Conservation (phyloP, 1,140 invertebrate genomes). For the Polypedilum pembai region DNA sequence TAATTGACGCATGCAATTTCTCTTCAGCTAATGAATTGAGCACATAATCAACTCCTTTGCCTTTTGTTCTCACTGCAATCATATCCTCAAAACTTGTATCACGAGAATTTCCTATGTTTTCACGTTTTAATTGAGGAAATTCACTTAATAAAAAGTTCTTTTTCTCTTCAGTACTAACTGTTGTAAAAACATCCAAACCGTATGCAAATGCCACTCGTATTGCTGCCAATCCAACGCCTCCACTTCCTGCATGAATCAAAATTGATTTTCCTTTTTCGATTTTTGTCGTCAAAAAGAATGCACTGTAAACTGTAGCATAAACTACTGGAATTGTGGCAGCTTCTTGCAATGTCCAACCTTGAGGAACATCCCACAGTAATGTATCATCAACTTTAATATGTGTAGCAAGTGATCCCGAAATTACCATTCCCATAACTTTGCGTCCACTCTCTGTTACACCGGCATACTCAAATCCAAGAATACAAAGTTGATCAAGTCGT, state of each 20-base stretch:
- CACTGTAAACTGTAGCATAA: slow-evolving; percentile 78
- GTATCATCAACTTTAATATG: slow-evolving; percentile 50
- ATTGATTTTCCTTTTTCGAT: slow-evolving; percentile 62
- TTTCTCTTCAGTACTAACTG: slow-evolving; percentile 67
- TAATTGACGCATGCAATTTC: slow-evolving; percentile 62
- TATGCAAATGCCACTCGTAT: slow-evolving; percentile 67
- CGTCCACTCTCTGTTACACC: slow-evolving; percentile 53
- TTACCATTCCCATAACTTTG: slow-evolving; percentile 63
- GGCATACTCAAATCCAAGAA: slow-evolving; percentile 68
- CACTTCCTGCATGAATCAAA: slow-evolving; percentile 81
- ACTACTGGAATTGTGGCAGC: slow-evolving; percentile 82
- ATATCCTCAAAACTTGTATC: slow-evolving; percentile 55
- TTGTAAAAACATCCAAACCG: slow-evolving; percentile 65
- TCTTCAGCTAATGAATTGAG: slow-evolving; percentile 62
- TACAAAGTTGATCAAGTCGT: slow-evolving; percentile 53
- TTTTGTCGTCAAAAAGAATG: slow-evolving; percentile 57
- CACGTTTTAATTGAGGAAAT: slow-evolving; percentile 58
- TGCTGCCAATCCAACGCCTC: slow-evolving; percentile 81
- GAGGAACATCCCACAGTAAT: slow-evolving; percentile 70
- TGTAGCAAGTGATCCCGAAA: slow-evolving; percentile 52
- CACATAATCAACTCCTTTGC: slow-evolving; percentile 58
- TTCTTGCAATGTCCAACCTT: slow-evolving; percentile 74
- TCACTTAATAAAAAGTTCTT: slow-evolving; percentile 63
- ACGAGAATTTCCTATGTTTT: slow-evolving; percentile 54
- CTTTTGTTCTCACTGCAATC: slow-evolving; percentile 50